These are phyloP conservation scores for Acropora tenuis DNA, from an alignment of 64 coral and sea anemone genomes.

Conservation along the genomic window DNA sequence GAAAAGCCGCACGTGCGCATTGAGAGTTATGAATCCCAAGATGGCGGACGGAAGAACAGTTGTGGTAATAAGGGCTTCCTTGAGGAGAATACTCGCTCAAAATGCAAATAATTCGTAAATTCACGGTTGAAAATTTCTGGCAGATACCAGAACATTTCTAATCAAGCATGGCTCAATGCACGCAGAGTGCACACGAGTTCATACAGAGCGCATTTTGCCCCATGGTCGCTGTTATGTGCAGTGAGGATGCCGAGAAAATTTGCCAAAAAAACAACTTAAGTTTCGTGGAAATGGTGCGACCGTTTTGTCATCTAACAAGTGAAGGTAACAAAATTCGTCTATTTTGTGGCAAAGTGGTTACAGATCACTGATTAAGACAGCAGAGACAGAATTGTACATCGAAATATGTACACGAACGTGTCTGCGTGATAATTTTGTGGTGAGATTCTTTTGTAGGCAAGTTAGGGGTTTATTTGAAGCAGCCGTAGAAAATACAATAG, in stretches of 20 bases:
- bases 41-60: slow-evolving; percentile 75
- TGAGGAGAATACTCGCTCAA: slow-evolving; percentile 30
- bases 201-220: slow-evolving; percentile 95
- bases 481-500: too few species aligned
- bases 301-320: slow-evolving; percentile 96
- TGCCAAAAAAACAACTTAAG: slow-evolving; percentile 95
- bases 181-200: slow-evolving; percentile 91
- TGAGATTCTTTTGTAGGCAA: not conserved
- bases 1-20: slow-evolving; percentile 53
- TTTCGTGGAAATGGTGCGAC: slow-evolving; percentile 97
- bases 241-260: slow-evolving; percentile 92
- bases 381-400: not conserved
- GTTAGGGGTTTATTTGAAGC: too few species aligned
- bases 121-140: slow-evolving; percentile 26
- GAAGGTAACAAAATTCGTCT: slow-evolving; percentile 75
- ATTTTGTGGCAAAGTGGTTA: not conserved
- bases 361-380: not conserved
- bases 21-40: slow-evolving; percentile 68
- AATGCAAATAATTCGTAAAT: not conserved
- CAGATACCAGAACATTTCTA: slow-evolving; percentile 2
- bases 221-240: slow-evolving; percentile 95
- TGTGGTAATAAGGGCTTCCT: slow-evolving; percentile 45
- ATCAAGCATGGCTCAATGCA: slow-evolving; percentile 89
- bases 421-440: too few species aligned
- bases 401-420: too few species aligned